Evolutionary conservation across 2,888 invertebrate genomes (phyloP), one percentile per base, ranked within the genome.

Genomic region (Caradrina clavipalpis): DNA sequence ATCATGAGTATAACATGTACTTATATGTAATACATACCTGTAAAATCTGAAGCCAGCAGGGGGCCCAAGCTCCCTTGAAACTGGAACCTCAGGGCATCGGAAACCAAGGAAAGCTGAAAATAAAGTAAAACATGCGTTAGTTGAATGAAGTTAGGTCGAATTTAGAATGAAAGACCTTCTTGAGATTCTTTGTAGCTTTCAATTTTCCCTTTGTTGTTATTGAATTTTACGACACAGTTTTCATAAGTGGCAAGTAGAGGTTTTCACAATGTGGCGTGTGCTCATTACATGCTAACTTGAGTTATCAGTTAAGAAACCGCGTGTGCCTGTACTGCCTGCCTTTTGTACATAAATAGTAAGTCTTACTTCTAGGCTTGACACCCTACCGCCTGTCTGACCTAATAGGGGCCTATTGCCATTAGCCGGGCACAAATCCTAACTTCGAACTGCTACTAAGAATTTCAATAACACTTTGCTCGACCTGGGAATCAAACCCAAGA

Each of bases 41-140:
- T 94, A 96, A 81, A 88, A 95, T 89, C 94, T 93, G 90, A 80
- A 96, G 19, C 95, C 96, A 45, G 92, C 93, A n/a, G 92, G 95
- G 39, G 91, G 90, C 19, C 92, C 96, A 66, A 93, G 93, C 78
- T 95, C 96, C 77, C 83, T 92, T 45, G 93, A 89, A 35, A 80
- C 83, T 0, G 96, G 96, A 11, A 96, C 94, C n/a, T 96, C 96
- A 0, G 98, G 98, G 87, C 98, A 98, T 17, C 96, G 96, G 96
- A 98, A 98, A 13, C 98, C 98, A 62, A 98, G 96, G 94, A 96
- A 98, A 54, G 97, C 97, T 97, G 93, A 63, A 95, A 96, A 57
- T 21, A 21, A 15, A 19, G 15, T 2, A 1, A 47, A 58, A 45
- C 5, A 35, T 45, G 21, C 1, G 21, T 59, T n/a, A 26, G 8